Percentiles rank a stretch among this genome's conserved stretches.
Conservation (phyloP, 2,888 invertebrate species). For the Parapristionchus giblindavisi region DNA sequence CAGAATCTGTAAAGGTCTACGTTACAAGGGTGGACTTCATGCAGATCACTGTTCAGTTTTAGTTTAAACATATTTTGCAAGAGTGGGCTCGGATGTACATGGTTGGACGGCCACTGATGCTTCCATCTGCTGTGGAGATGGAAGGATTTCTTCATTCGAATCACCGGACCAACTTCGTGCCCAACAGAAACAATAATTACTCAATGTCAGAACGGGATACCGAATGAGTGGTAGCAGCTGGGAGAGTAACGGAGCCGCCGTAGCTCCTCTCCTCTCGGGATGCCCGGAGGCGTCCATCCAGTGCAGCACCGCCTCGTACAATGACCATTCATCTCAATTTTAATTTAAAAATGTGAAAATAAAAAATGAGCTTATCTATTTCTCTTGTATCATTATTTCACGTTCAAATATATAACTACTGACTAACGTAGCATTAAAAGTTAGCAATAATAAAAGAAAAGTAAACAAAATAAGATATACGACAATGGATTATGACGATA, state of each 20-base stretch:
- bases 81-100: not conserved
- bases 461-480: too few species aligned
- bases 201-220: conserved; percentile 29
- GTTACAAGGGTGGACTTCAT: too few species aligned
- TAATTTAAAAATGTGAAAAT: not conserved
- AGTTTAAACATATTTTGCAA: too few species aligned
- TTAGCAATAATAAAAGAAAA: too few species aligned
- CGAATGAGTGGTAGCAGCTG: conserved; percentile 61
- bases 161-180: conserved; percentile 27
- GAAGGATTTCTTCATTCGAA: not conserved
- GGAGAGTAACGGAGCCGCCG: conserved; percentile 56
- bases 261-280: conserved; percentile 66
- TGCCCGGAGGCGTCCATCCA: conserved; percentile 70
- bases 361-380: not conserved
- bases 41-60: too few species aligned
- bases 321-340: conserved; percentile 70
- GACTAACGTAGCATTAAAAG: too few species aligned
- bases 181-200: not conserved
- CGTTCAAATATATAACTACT: too few species aligned
- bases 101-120: not conserved
- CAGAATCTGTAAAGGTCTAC: not conserved
- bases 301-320: conserved; percentile 70
- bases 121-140: not conserved
- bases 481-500: too few species aligned
- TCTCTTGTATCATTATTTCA: too few species aligned